Conservation (phyloP, 2,888 invertebrate species). For the Acleris literana region DNA sequence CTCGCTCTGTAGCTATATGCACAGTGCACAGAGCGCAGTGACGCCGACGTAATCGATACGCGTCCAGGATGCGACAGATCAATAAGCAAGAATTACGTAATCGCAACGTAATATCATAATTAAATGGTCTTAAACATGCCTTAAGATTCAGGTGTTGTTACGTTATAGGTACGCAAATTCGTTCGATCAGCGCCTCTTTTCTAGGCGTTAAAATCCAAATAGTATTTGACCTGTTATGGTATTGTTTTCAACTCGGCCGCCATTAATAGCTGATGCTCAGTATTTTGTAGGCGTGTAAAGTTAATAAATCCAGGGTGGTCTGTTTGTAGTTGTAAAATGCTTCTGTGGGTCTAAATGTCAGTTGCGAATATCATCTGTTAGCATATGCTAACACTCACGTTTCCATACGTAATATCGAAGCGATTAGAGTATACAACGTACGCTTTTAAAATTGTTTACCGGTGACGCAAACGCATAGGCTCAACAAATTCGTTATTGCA, state of each 20-base stretch:
- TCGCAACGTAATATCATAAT: slow-evolving; percentile 18
- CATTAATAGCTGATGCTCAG: too few relatives aligned
- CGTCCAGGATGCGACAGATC: slow-evolving; percentile 20
- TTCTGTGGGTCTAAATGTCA: too few relatives aligned
- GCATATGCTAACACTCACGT: too few relatives aligned
- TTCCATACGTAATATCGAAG: not conserved
- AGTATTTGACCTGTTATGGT: too few relatives aligned
- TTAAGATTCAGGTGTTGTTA: slow-evolving; percentile 14
- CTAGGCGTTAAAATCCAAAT: too few relatives aligned
- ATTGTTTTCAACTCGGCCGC: too few relatives aligned
- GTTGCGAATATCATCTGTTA: too few relatives aligned
- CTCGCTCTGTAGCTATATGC: not conserved
- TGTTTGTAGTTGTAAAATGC: too few relatives aligned
- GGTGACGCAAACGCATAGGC: slow-evolving; percentile 28
- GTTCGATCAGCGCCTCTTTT: too few relatives aligned
- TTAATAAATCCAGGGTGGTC: too few relatives aligned
- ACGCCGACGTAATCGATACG: slow-evolving; percentile 2
- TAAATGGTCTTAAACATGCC: slow-evolving; percentile 17
- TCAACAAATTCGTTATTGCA: slow-evolving; percentile 13
- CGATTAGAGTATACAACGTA: not conserved
- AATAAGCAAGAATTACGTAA: slow-evolving; percentile 29
- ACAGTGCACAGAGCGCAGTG: not conserved
- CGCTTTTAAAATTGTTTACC: slow-evolving; percentile 12
- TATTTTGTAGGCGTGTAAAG: slow-evolving; percentile 2
- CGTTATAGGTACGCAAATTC: not conserved